Base-by-base conservation (phyloP, 2,888 invertebrate genomes). In the Metallyticus violacea region DNA sequence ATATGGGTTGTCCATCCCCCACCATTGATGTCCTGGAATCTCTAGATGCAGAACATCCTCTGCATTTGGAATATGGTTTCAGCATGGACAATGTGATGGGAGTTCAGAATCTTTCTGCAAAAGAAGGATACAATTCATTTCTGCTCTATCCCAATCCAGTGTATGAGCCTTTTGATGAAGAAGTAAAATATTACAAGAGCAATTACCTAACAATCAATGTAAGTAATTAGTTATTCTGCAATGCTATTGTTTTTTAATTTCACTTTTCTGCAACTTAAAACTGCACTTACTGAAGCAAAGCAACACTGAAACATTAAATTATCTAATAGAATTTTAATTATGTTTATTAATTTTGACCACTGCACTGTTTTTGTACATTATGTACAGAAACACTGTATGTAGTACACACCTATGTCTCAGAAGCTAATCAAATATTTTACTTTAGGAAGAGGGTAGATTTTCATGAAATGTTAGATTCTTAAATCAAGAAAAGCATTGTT, bases 201-300 rank as follows among this genome's bases (percentile, higher is more conserved):
- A 98, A 99, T 91, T 98, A 98, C 92, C 93, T 99, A 89, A 98
- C 98, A 76, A 98, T 99, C 89, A 98, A 96, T 90, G 95, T 94
- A 92, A 93, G 93, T 92, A 86, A n/a, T n/a, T n/a, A n/a, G n/a
- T n/a, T n/a, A n/a, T n/a, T n/a, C n/a, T n/a, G n/a, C n/a, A n/a
- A n/a, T n/a, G n/a, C n/a, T n/a, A n/a, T n/a, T n/a, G n/a, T n/a
- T n/a, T n/a, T n/a, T n/a, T n/a, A n/a, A n/a, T n/a, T n/a, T n/a
- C n/a, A n/a, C n/a, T n/a, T n/a, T n/a, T 87, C 28, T n/a, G 62
- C 79, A 6, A 40, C 3, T 2, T 80, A 6, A n/a, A n/a, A n/a
- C n/a, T n/a, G 76, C 15, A 15, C 76, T n/a, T n/a, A n/a, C n/a
- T n/a, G n/a, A n/a, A n/a, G n/a, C n/a, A n/a, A n/a, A n/a, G n/a